Conservation (phyloP, 1,140 invertebrate genomes). For the Theocolax elegans region DNA sequence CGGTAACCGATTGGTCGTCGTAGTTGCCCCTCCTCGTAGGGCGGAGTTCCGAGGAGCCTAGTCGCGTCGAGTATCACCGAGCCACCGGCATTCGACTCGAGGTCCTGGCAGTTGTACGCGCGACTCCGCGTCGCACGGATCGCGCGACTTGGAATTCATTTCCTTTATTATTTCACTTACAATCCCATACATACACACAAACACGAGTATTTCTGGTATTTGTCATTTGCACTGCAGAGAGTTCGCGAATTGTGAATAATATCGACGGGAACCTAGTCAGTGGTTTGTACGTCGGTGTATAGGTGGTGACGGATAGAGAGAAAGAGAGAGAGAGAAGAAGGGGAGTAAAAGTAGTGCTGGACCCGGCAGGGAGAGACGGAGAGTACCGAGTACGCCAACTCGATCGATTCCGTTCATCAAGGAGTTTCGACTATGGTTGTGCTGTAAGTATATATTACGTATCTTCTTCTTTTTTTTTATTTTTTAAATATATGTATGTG, state of each 20-base stretch:
- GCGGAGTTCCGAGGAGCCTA: conserved; percentile 53
- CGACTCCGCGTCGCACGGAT: conserved; percentile 56
- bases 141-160: too few relatives aligned
- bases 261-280: too few relatives aligned
- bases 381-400: too few relatives aligned
- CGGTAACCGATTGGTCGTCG: conserved; percentile 53
- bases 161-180: too few relatives aligned
- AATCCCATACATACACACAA: conserved; percentile 11
- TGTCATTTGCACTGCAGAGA: not conserved
- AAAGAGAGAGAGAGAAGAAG: too few relatives aligned
- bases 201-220: not conserved
- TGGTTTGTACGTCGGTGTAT: too few relatives aligned
- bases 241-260: too few relatives aligned
- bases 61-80: not conserved
- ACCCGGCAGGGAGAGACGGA: too few relatives aligned
- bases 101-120: conserved; percentile 55
- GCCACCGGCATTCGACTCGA: conserved; percentile 39
- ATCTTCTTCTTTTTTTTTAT: too few relatives aligned
- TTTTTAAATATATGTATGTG: too few relatives aligned
- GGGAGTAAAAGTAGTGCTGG: too few relatives aligned
- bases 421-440: conserved; percentile 64
- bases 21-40: conserved; percentile 63
- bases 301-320: too few relatives aligned
- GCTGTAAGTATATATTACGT: conserved; percentile 61
- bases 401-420: conserved; percentile 35